Percentiles rank a stretch among this genome's conserved stretches.
Evolutionary conservation across 2,888 invertebrate genomes (phyloP).

Genomic region (Leptinotarsa peninsularis): DNA sequence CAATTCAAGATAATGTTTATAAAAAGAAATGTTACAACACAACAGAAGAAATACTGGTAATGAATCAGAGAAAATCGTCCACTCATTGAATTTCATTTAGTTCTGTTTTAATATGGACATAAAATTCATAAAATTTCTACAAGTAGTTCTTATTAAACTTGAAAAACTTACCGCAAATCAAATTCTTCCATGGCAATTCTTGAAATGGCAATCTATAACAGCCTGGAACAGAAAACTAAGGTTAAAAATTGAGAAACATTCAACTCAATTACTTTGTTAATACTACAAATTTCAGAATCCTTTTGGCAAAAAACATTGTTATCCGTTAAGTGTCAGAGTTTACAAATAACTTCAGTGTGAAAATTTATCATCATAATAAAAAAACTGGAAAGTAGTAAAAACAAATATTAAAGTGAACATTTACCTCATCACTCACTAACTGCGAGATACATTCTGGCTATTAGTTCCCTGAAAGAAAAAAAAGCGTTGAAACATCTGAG

Average conservation of each 20-base stretch:
- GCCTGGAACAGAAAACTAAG: background rate
- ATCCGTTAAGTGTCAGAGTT: slow-evolving; percentile 44
- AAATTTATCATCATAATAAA: slow-evolving; percentile 34
- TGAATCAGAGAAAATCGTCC: no score
- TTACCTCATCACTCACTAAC: background rate
- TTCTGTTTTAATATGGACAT: no score
- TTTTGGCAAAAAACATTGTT: slow-evolving; percentile 53
- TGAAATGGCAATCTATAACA: background rate
- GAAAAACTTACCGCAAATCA: background rate
- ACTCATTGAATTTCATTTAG: no score
- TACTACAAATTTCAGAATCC: slow-evolving; percentile 48
- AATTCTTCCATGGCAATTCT: background rate
- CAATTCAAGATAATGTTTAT: no score
- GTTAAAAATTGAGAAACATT: background rate
- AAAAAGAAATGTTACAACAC: no score
- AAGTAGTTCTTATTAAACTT: background rate
- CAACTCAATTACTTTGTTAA: background rate
- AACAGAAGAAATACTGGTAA: no score
- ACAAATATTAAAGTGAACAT: background rate
- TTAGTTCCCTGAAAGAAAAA: no score
- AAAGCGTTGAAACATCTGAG: no score
- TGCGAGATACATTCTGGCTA: no score
- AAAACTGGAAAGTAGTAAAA: background rate
- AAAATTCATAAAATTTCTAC: no score
- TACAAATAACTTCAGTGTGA: slow-evolving; percentile 40